Percentiles rank a stretch among this genome's conserved stretches.
These are phyloP conservation scores for Thereva unica DNA, from an alignment of 2,888 invertebrate species.

Conservation along the genomic window DNA sequence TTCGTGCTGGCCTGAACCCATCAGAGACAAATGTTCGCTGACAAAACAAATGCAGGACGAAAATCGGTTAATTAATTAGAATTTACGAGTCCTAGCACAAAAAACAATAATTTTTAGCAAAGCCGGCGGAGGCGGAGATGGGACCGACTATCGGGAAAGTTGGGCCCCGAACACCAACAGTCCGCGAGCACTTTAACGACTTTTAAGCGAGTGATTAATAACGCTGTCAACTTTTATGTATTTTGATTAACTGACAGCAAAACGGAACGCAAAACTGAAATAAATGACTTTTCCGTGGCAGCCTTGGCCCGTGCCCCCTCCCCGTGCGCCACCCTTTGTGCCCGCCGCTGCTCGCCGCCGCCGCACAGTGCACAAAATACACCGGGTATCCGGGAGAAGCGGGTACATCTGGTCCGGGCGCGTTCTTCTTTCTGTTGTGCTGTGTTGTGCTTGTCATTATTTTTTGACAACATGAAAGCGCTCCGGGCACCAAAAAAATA, in stretches of 20 bases:
- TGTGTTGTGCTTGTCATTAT: conserved; percentile 30
- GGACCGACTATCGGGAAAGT: conserved; percentile 7
- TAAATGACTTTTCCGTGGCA: conserved; percentile 38
- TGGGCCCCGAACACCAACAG: conserved; percentile 12
- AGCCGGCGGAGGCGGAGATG: background rate
- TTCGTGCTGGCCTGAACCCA: conserved; percentile 20
- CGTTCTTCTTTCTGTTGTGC: conserved; percentile 23
- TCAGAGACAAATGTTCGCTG: conserved; percentile 35
- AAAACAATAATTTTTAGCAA: background rate
- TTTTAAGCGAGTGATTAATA: conserved; percentile 42
- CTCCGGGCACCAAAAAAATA: conserved; percentile 33
- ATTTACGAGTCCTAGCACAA: conserved; percentile 11
- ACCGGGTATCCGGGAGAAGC: background rate
- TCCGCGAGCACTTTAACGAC: conserved; percentile 37
- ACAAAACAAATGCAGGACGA: conserved; percentile 29
- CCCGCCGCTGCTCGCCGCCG: background rate
- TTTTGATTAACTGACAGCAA: conserved; percentile 42
- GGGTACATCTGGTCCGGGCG: conserved; percentile 7
- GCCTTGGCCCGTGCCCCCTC: background rate
- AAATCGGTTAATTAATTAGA: conserved; percentile 35
- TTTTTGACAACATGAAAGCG: conserved; percentile 35
- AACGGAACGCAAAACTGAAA: conserved; percentile 41
- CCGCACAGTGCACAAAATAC: background rate
- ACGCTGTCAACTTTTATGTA: conserved; percentile 42
- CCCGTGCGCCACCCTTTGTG: background rate